phyloP scores from a whole-genome alignment of 2,797 vertebrate species.

The Philypnodon macrostomus region DNA sequence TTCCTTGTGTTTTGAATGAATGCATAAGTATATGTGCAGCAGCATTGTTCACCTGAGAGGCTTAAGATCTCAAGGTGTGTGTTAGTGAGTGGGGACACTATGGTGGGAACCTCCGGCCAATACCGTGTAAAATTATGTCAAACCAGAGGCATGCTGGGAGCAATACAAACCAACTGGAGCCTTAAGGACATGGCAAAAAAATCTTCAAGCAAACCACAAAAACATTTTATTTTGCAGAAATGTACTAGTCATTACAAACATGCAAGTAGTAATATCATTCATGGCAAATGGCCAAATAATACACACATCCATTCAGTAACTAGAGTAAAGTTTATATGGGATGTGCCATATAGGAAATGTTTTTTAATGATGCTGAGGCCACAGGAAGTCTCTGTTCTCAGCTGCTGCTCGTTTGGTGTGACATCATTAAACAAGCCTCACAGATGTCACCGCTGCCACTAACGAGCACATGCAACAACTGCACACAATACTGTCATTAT shows the following conservation, averaged over 20 bases:
- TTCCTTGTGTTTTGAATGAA: too few relatives aligned
- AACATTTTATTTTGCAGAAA: too few relatives aligned
- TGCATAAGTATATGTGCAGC: neutral
- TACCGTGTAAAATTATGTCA: slow-evolving; percentile 21
- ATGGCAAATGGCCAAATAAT: neutral
- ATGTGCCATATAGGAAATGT: neutral
- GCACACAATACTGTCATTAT: slow-evolving; percentile 4
- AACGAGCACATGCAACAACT: slow-evolving; percentile 2
- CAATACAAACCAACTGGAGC: slow-evolving; percentile 16
- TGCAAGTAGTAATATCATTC: too few relatives aligned
- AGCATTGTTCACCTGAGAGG: neutral
- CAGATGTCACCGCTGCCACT: slow-evolving; percentile 10
- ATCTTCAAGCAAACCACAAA: too few relatives aligned
- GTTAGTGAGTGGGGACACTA: slow-evolving; percentile 1
- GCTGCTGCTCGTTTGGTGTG: slow-evolving; percentile 2
- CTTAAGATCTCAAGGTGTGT: slow-evolving; percentile 4
- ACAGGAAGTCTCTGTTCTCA: neutral
- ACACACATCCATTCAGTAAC: neutral
- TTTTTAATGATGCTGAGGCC: neutral
- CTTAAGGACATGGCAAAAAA: neutral
- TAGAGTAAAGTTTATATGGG: neutral
- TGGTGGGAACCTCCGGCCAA: neutral
- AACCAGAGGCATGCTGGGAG: slow-evolving; percentile 6
- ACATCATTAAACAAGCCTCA: slow-evolving; percentile 1
- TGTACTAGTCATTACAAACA: neutral